A percentile compares a stretch with the other conserved stretches of the same genome.
phyloP scores from a whole-genome alignment of 2,888 invertebrate species.

The Lycophotia porphyrea region DNA sequence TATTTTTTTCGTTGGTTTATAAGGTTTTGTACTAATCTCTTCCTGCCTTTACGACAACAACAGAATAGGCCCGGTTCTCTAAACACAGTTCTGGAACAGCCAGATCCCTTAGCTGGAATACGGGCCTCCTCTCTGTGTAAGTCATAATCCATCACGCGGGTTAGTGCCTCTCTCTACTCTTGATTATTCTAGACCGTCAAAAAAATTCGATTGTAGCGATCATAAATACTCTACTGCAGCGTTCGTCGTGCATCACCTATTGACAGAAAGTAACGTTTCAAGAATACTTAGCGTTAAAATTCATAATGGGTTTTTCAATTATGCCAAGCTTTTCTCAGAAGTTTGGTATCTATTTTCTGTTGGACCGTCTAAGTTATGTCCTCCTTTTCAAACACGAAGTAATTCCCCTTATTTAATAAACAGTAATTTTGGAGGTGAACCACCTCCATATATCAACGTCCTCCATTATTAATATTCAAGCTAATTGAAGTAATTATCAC shows the following conservation, averaged over 20 bases:
- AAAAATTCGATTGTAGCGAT: background rate
- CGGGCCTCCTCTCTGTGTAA: background rate
- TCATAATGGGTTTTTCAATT: background rate
- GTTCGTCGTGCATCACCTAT: background rate
- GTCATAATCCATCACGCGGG: background rate
- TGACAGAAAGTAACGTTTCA: background rate
- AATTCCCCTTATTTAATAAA: constrained; percentile 26
- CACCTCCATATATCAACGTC: constrained; percentile 24
- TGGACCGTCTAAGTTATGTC: background rate
- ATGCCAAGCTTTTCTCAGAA: background rate
- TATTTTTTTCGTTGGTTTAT: too few species aligned
- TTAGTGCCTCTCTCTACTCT: background rate
- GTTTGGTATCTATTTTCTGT: background rate
- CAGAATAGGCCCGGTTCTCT: background rate
- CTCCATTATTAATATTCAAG: constrained; percentile 33
- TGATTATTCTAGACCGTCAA: background rate
- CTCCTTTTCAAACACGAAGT: background rate
- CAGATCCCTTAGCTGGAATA: background rate
- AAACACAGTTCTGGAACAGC: background rate
- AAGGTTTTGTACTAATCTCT: background rate
- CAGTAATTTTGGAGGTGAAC: constrained; percentile 30
- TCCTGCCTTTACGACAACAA: background rate
- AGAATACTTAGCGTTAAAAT: background rate
- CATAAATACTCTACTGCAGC: background rate
- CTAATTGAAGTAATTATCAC: constrained; percentile 56